A percentile compares a stretch with the other conserved stretches of the same genome.
Evolutionary conservation across 2,113 vertebrate genomes (phyloP).

Genomic region (Erythrolamprus reginae): DNA sequence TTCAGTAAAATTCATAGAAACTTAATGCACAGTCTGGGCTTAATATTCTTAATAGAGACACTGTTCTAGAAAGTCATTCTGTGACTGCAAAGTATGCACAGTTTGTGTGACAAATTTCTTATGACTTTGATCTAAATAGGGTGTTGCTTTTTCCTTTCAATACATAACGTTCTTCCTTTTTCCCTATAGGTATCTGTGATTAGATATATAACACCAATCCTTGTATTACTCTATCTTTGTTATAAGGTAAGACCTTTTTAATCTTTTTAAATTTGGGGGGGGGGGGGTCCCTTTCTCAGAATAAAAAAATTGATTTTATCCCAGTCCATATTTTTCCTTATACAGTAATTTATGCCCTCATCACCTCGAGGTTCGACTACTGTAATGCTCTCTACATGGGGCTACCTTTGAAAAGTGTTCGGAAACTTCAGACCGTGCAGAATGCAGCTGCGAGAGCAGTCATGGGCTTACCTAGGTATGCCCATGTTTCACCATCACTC

Average conservation of each 20-base stretch:
- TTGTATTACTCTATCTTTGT: constrained; percentile 78
- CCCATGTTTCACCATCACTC: no score
- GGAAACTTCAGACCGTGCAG: no score
- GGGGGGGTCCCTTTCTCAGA: background rate
- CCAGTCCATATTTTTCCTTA: no score
- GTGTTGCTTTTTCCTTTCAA: background rate
- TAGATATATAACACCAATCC: constrained; percentile 75
- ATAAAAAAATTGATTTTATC: no score
- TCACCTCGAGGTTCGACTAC: no score
- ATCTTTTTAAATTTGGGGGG: no score
- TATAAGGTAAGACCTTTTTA: constrained; percentile 81
- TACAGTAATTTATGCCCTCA: no score
- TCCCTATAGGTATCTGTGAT: constrained; percentile 74
- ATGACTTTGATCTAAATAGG: constrained; percentile 2
- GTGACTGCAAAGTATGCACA: background rate
- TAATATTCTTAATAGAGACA: background rate
- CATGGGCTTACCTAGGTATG: no score
- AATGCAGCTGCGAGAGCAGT: no score
- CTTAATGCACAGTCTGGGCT: background rate
- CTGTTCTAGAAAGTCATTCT: background rate
- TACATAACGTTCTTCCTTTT: constrained; percentile 42
- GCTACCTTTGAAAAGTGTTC: no score
- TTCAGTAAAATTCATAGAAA: background rate
- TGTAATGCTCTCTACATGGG: no score
- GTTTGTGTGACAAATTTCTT: background rate